phyloP scores from a whole-genome alignment of 2,113 vertebrate species.

The Amia ocellicauda region DNA sequence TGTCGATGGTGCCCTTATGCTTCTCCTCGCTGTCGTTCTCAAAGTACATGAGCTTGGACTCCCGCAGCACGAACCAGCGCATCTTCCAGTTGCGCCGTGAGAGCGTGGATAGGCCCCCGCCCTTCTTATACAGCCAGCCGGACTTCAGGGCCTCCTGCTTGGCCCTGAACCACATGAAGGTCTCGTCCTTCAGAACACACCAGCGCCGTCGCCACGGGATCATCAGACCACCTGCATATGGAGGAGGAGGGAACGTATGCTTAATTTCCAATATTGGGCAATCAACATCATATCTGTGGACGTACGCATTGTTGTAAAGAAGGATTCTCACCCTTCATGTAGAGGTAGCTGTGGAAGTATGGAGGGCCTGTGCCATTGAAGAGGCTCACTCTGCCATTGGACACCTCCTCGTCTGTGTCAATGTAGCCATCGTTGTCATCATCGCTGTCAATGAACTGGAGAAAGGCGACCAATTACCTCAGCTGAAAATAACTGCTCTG shows the following conservation, averaged over 20 bases:
- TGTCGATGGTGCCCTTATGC: conserved; percentile 86
- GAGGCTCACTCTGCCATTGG: conserved; percentile 69
- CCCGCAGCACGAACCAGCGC: conserved; percentile 89
- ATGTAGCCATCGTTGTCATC: conserved; percentile 82
- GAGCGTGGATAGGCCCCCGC: conserved; percentile 83
- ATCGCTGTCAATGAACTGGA: conserved; percentile 82
- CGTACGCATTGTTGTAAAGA: conserved; percentile 2
- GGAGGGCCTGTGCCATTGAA: conserved; percentile 79
- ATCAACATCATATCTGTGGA: no score
- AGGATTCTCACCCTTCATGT: conserved; percentile 79
- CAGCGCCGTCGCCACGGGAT: conserved; percentile 83
- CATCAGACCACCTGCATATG: conserved; percentile 77
- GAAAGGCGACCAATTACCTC: conserved; percentile 18
- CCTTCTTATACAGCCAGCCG: conserved; percentile 84
- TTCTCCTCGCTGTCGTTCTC: conserved; percentile 90
- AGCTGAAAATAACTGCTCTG: neutral
- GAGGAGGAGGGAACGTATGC: neutral
- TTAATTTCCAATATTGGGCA: neutral
- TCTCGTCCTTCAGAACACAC: conserved; percentile 87
- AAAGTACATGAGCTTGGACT: conserved; percentile 86
- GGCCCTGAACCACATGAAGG: conserved; percentile 88
- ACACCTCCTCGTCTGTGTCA: conserved; percentile 86
- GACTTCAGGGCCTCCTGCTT: conserved; percentile 86
- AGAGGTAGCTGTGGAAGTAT: conserved; percentile 90
- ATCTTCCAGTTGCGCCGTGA: conserved; percentile 92